Conservation (phyloP, 2,113 vertebrate genomes). For the Baryphthengus martii region DNA sequence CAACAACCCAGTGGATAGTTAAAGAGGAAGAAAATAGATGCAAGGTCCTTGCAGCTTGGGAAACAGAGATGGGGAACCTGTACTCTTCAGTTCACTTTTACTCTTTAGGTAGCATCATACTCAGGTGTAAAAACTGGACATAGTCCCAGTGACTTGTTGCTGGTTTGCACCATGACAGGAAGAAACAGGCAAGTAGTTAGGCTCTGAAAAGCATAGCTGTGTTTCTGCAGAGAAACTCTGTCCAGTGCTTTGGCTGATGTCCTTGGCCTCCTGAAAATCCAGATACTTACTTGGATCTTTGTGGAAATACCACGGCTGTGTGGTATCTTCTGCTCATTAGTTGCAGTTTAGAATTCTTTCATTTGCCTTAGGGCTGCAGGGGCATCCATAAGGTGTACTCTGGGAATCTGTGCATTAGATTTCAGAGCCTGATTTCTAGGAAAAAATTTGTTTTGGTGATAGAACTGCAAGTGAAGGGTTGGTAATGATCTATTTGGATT, state of each 20-base stretch:
- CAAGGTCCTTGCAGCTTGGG: neutral
- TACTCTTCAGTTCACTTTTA: neutral
- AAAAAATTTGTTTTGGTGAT: neutral
- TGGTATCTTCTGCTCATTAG: neutral
- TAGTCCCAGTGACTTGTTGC: neutral
- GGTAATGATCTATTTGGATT: fast-evolving
- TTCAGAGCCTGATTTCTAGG: neutral
- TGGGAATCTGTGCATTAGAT: neutral
- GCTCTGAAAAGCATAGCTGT: neutral
- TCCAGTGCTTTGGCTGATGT: neutral
- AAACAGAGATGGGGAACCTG: neutral
- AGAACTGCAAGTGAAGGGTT: neutral
- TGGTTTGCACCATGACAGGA: neutral
- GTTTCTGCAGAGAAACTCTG: neutral
- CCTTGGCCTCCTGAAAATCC: neutral
- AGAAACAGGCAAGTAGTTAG: neutral
- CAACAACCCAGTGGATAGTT: neutral
- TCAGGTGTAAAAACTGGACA: fast-evolving
- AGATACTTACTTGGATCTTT: neutral
- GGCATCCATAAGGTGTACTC: fast-evolving
- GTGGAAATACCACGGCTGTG: neutral
- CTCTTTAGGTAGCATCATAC: neutral
- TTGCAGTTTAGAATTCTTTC: neutral
- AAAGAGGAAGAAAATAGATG: neutral
- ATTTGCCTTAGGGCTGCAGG: neutral